Base-by-base conservation (phyloP, 2,797 vertebrate species). In the Coregonus suidteri region DNA sequence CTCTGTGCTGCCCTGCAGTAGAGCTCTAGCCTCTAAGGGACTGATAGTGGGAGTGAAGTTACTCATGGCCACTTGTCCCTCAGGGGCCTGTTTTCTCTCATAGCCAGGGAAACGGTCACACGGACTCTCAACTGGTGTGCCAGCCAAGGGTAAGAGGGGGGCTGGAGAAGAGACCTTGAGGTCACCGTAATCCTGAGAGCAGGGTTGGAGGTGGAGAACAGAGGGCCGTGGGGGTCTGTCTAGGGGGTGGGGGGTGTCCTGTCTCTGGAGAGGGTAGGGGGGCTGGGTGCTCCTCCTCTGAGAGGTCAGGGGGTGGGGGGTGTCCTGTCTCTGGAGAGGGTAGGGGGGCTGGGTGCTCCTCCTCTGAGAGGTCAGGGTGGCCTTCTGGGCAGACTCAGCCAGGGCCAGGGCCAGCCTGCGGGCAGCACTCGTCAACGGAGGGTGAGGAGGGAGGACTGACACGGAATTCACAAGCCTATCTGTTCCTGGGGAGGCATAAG, bases 401-500 rank as follows among this genome's bases (percentile, higher is more conserved):
- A 99, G 93, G 0, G 95, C 97, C 92, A 99, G 90, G 31, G 98
- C 97, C 91, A 99, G 92, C 92, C 98, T 96, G 91, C 97, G 97
- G 25, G 98, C 98, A 31, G 96, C 96, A 51, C 95, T 99, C 95
- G 97, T 99, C 91, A 95, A 92, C 90, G 97, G 94, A 88, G 97
- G 96, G 75, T 93, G 96, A 95, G 93, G 97, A 94, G 95, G 97
- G 96, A 99, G 96, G 93, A 99, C 95, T 95, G 96, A 97, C 85
- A 98, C 96, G 91, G 97, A 97, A 95, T 95, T 97, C 94, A 98
- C 97, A 88, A 95, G 91, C 90, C 93, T 94, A 91, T 94, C 93
- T 88, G 93, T 91, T 92, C 94, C 92, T 95, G 94, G 82, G 94
- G 91, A 87, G 94, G 94, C 91, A 93, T 88, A 91, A 88, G 90